Base-by-base conservation (phyloP, 1,140 invertebrate species). In the Lycorma delicatula region DNA sequence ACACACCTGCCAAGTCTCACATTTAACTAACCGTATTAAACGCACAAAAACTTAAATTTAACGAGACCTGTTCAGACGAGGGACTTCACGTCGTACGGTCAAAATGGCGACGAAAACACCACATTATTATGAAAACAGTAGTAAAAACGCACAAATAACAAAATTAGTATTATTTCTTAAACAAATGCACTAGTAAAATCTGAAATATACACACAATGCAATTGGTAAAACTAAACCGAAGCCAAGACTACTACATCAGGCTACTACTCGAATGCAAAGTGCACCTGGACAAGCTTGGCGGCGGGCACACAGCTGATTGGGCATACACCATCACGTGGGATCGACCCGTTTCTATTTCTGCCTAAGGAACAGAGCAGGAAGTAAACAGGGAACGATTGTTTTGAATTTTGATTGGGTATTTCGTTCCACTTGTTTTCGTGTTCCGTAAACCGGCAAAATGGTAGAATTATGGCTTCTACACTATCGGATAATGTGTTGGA, bases 401-500 rank as follows among this genome's bases (percentile, higher is more conserved):
- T 12, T 25, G 13, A 11, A 4, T 51, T 57, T 27, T 57, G 28
- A 57, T 57, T 57, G 47, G 47, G 28, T 57, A 18, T 16, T n/a
- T 9, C 25, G 29, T 57, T 57, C 48, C 56, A 22, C 44, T 38
- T 46, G 51, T 54, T 52, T 44, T 52, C 31, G 12, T 36, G 44
- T 44, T 22, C 36, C 48, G 18, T 64, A 22, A 52, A 53, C 60
- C 62, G 64, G 62, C 61, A 70, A 70, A 65, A 69, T 69, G 66
- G 64, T 70, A 46, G 66, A 68, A 54, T 66, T 61, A 62, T 66
- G 23, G 66, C 68, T 51, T 59, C 64, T 58, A 58, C 68, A 66
- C 62, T 87, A 58, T 81, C 85, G 26, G 83, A 91, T 72, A 82
- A 84, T 74, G 83, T 97, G 69, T 81, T 97, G 68, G 94, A 97